A percentile compares a stretch with the other conserved stretches of the same genome.
These are phyloP conservation scores for Uromys caudimaculatus DNA, from an alignment of 2,797 vertebrate genomes.

Conservation along the genomic window DNA sequence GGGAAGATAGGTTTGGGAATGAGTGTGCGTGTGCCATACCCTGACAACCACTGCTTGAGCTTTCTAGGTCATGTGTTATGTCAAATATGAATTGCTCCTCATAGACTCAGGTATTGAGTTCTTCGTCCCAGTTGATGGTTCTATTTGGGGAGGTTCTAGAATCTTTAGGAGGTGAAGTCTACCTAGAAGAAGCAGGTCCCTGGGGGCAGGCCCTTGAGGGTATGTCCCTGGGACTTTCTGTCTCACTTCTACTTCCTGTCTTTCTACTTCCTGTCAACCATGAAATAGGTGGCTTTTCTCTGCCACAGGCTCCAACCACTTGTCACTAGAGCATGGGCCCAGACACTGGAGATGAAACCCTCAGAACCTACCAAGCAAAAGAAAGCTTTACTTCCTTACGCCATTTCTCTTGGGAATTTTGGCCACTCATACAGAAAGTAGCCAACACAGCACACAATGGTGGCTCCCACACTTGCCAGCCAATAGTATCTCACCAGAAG, in stretches of 20 bases:
- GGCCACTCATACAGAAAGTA: background rate
- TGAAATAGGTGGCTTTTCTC: too few relatives aligned
- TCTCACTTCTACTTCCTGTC: background rate
- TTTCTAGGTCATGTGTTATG: background rate
- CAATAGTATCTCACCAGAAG: background rate
- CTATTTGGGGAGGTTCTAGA: too few relatives aligned
- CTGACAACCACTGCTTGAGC: background rate
- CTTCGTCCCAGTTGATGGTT: background rate
- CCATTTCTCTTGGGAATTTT: background rate
- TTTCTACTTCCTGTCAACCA: background rate
- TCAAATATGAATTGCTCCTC: background rate
- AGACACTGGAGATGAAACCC: background rate
- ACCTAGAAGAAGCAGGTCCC: background rate
- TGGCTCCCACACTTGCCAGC: background rate
- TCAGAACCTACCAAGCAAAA: background rate
- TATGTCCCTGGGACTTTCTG: background rate
- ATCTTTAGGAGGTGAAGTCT: background rate
- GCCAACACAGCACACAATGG: background rate
- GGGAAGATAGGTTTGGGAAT: background rate
- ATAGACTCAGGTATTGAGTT: too few relatives aligned
- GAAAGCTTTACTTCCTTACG: background rate
- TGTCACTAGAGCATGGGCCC: background rate
- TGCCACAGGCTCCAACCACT: too few relatives aligned
- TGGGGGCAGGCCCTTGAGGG: background rate
- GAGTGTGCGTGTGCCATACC: background rate